Base-by-base conservation (phyloP, 2,888 invertebrate species). In the Callimorpha dominula region DNA sequence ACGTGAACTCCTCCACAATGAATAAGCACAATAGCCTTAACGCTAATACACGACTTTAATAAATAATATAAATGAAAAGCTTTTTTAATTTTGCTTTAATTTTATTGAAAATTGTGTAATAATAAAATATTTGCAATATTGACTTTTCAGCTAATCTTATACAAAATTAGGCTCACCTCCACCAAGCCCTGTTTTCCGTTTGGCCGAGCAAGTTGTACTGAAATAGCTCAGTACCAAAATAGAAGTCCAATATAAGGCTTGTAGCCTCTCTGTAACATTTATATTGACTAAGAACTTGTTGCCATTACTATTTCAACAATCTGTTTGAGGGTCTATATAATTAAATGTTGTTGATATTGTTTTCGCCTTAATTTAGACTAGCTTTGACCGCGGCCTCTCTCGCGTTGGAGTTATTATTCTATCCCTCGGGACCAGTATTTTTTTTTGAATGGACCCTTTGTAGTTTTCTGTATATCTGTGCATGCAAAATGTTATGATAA, bases 161-260 rank as follows among this genome's bases (percentile, higher is more conserved):
- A 11, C 40, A 7, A 63, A 71, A 78, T 72, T 69, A 74, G 72
- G 75, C 70, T 78, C 14, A 60, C 14, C 64, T 64, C 64, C 70
- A 68, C 72, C 64, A 68, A 74, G 77, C 70, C 75, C 78, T 74
- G 75, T 84, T 86, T 87, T 88, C 85, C 82, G 76, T 78, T 73
- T 79, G 42, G 78, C 70, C 71, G 72, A 86, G 84, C 85, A 73
- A 71, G 71, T 77, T 73, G 70, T 76, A 79, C 82, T 75, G 77
- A 87, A 86, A 88, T 87, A 87, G 70, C 74, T 50, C 68, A 57
- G 43, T n/a, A 71, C 85, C 80, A 77, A 87, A 88, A 88, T 88
- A 88, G 87, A 88, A 83, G 78, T 86, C 81, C 83, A 87, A 87
- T 85, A 88, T 77, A 66, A 66, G 73, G 14, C 70, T 64, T 72